Base-by-base conservation (phyloP, 1,140 invertebrate genomes). In the Drosophila kanapiae region DNA sequence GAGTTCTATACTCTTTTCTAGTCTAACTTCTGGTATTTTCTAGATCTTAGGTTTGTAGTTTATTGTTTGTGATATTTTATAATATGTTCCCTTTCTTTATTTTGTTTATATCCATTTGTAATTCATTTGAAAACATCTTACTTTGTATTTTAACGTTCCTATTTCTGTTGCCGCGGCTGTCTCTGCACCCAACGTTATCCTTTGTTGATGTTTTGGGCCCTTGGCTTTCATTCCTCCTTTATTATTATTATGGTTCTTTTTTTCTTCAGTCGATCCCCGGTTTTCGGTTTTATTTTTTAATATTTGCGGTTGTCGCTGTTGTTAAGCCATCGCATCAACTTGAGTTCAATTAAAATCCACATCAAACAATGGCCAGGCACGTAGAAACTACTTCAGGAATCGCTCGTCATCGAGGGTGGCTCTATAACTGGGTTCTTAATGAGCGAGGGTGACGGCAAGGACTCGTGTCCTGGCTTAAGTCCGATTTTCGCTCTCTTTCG, bases 311-410 rank as follows among this genome's bases (percentile, higher is more conserved):
- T 87, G 84, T 81, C 74, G 84, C 69, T 67, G 83, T 83, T 87
- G 82, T 85, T 85, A 85, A 86, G 83, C 84, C 63, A 16, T 56
- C 59, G 67, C 74, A 70, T 63, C 84, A 91, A 92, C 91, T 92
- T 92, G 87, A 91, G 91, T 92, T 92, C 91, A 92, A 92, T 92
- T 92, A 92, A 92, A 92, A 92, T 92, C 91, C 91, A 92, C 91
- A 92, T 92, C 91, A 92, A 92, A 92, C 91, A 92, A 85, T 91
- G 77, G 82, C 74, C 83, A 78, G 82, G 91, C 91, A 92, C 91
- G 91, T 92, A 92, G 82, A 72, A 88, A 88, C 85, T 90, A 88
- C 84, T 90, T 90, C 81, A 87, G 69, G 48, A 77, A 88, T 83
- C 56, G 76, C 59, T 29, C 62, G 23, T 27, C 54, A 54, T 60